These are phyloP conservation scores for Armadillidium nasatum DNA, from an alignment of 1,140 invertebrate genomes.

Conservation along the genomic window DNA sequence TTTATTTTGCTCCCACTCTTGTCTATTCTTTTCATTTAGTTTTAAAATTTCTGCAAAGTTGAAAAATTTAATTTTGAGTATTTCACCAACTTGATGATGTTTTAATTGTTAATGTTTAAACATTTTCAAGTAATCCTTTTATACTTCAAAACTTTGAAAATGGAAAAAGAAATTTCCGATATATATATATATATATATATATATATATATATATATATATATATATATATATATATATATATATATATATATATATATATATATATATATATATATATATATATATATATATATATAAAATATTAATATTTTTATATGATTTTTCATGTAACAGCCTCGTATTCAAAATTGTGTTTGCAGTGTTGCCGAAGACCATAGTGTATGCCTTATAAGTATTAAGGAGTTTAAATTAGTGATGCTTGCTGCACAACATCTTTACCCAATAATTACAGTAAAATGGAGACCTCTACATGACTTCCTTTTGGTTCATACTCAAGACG, in stretches of 20 bases:
- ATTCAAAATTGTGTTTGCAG: conserved; percentile 94
- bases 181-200: neutral
- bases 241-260: neutral
- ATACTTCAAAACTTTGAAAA: no score
- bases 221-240: neutral
- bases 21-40: no score
- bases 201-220: conserved; percentile 2
- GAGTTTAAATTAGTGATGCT: conserved; percentile 92
- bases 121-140: no score
- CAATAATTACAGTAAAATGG: conserved; percentile 94
- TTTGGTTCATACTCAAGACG: conserved; percentile 95
- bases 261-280: neutral
- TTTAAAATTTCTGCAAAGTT: no score
- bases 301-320: no score
- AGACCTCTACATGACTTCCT: conserved; percentile 96
- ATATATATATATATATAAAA: conserved; percentile 6
- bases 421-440: conserved; percentile 92
- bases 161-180: neutral
- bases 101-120: no score
- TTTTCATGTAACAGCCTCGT: conserved; percentile 70
- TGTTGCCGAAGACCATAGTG: conserved; percentile 95
- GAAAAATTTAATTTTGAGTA: no score
- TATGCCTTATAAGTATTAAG: conserved; percentile 84
- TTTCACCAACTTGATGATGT: no score
- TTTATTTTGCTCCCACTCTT: no score